phyloP scores from a whole-genome alignment of 2,113 vertebrate species.

The Lepus americanus region DNA sequence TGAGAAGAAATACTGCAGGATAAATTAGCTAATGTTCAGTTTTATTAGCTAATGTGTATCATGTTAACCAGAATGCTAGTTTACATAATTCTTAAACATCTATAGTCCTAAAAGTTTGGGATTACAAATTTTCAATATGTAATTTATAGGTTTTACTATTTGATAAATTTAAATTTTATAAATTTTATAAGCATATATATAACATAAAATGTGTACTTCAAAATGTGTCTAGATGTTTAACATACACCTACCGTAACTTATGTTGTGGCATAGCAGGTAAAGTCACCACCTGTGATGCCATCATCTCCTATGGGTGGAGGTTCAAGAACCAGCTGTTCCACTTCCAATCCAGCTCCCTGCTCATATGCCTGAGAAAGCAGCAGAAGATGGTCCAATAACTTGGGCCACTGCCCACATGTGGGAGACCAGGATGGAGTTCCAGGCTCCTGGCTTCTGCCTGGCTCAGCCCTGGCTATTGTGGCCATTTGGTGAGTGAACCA shows the following conservation, averaged over 20 bases:
- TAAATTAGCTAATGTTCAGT: not conserved
- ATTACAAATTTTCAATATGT: not conserved
- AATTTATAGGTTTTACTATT: not conserved
- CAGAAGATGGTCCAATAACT: no score
- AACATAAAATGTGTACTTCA: not conserved
- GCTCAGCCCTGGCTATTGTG: no score
- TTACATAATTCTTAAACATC: not conserved
- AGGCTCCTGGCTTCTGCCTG: no score
- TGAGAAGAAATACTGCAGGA: not conserved
- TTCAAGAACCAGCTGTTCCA: no score
- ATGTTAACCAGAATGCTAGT: not conserved
- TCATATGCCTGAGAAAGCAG: no score
- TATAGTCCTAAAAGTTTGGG: not conserved
- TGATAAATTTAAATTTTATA: not conserved
- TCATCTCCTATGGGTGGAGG: no score
- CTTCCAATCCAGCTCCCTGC: no score
- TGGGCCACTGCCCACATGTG: no score
- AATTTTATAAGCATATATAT: not conserved
- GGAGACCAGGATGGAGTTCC: no score
- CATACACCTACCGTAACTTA: not conserved
- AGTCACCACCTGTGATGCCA: no score
- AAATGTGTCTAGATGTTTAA: not conserved
- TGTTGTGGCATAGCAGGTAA: no score
- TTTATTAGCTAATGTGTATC: not conserved
- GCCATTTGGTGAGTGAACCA: no score